Evolutionary conservation across 2,888 invertebrate species (phyloP).

Genomic region (Polia nebulosa): DNA sequence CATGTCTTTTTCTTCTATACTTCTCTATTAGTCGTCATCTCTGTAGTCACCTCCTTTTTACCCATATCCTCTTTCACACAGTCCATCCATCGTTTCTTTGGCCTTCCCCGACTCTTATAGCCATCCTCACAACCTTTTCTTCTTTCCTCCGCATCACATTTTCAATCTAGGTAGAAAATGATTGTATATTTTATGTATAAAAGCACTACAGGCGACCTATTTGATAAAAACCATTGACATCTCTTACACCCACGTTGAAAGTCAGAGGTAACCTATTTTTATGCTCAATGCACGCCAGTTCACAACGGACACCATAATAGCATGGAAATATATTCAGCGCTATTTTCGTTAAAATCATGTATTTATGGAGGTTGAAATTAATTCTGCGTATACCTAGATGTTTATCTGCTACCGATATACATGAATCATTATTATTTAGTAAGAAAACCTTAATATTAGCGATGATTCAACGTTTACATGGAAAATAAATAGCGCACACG

Average conservation of each 20-base stretch:
- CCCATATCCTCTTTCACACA: too few species aligned
- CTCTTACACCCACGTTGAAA: slow-evolving; percentile 14
- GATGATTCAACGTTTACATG: slow-evolving; percentile 30
- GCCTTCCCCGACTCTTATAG: too few species aligned
- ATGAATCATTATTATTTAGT: slow-evolving; percentile 38
- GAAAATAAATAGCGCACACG: slow-evolving; percentile 1
- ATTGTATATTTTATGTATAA: neutral
- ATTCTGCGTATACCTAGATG: slow-evolving; percentile 34
- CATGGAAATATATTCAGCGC: slow-evolving; percentile 37
- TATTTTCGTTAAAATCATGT: slow-evolving; percentile 25
- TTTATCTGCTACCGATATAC: slow-evolving; percentile 35
- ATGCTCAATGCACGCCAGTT: slow-evolving; percentile 8
- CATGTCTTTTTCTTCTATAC: too few species aligned
- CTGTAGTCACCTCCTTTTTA: too few species aligned
- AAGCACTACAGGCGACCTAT: neutral
- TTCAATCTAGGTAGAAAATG: neutral
- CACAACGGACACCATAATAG: slow-evolving; percentile 1
- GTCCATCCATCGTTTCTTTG: too few species aligned
- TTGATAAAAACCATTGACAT: slow-evolving; percentile 25
- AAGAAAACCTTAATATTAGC: slow-evolving; percentile 37
- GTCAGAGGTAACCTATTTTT: slow-evolving; percentile 29
- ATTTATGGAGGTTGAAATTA: slow-evolving; percentile 27
- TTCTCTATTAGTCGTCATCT: too few species aligned
- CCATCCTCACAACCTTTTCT: too few species aligned
- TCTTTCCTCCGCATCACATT: too few species aligned